Evolutionary conservation across 2,797 vertebrate genomes (phyloP), one percentile per base, ranked within the genome.

Genomic region (Amblyraja radiata): DNA sequence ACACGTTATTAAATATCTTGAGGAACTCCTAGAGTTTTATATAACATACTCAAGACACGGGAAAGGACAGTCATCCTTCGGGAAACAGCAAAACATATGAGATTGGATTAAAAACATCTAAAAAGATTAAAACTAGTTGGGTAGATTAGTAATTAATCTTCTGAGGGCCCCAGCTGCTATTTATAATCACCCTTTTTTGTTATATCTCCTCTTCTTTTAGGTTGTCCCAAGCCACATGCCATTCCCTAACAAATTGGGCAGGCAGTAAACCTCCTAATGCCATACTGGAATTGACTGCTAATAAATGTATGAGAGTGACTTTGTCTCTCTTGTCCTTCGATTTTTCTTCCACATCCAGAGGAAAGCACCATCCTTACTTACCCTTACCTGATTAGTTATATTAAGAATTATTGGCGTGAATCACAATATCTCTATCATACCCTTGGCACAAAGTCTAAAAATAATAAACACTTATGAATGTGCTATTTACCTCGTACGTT

Each of bases 111-210:
- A 54, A 92, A 92, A 39, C 63, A 90, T 68, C 16, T 54, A 74
- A 39, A 73, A 76, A 71, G 18, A 46, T 92, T 73, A 92, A 74
- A 92, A 39, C 90, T 74, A 76, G 39, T 65, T 46, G 32, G 86
- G 14, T 73, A 76, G 90, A 92, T 92, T 74, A 92, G 90, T 76
- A 74, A 92, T 92, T 92, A 76, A 76, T 92, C 90, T 74, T 23
- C 25, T 88, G 71, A 92, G 46, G 46, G 71, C 68, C 13, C 90
- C 46, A 46, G 71, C 58, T 54, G 90, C 39, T 92, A 92, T 92
- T 92, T 92, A 74, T 92, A 92, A 58, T 46, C 84, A 68, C 16
- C 71, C 65, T 54, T 76, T 91, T 92, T 92, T 92, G 71, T 73
- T 92, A 74, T 74, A 46, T 74, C 71, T 14, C 71, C 23, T 73